Base-by-base conservation (phyloP, 2,113 vertebrate species). In the Caranx ignobilis region DNA sequence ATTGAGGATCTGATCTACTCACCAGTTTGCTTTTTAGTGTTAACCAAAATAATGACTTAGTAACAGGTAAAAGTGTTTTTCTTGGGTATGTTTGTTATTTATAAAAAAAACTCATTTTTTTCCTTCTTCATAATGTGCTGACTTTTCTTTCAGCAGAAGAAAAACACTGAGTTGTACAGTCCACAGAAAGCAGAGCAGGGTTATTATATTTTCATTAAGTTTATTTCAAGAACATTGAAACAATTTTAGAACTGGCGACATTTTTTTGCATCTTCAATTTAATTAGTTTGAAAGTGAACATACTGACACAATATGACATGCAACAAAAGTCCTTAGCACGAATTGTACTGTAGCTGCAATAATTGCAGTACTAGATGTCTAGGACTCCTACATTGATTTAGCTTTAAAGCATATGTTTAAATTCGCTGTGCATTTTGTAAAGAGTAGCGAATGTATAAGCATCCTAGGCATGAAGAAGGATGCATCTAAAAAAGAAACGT, bases 81-180 rank as follows among this genome's bases (percentile, higher is more conserved):
- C 11, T 18, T 15, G 2, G 11, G 21, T 47, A 54, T 6, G 2
- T 59, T 32, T 41, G 12, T 48, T 50, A 48, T 10, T 13, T 8
- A 39, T 3, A 13, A 47, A 11, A 54, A 54, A 11, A 11, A 47
- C 2, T 52, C 69, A 21, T 52, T 34, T 73, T 60, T 16, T 34
- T 21, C 12, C 2, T 55, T 48, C 54, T 26, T 55, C 55, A 55
- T 26, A 55, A 60, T 74, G 45, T 56, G 31, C 39, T 75, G 79
- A 75, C 64, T 39, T 81, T 69, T 81, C 56, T 37, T 47, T 69
- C 19, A 75, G 9, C 35, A 5, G 16, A 10, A 21, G 26, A 37
- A 61, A 64, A 74, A 8, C 2, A n/a, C 34, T 32, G 11, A 61
- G 6, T 56, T 11, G 35, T 19, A 50, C 63, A 50, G n/a, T 11